Evolutionary conservation across 1,140 invertebrate genomes (phyloP).

Genomic region (Pristionchus pacificus): DNA sequence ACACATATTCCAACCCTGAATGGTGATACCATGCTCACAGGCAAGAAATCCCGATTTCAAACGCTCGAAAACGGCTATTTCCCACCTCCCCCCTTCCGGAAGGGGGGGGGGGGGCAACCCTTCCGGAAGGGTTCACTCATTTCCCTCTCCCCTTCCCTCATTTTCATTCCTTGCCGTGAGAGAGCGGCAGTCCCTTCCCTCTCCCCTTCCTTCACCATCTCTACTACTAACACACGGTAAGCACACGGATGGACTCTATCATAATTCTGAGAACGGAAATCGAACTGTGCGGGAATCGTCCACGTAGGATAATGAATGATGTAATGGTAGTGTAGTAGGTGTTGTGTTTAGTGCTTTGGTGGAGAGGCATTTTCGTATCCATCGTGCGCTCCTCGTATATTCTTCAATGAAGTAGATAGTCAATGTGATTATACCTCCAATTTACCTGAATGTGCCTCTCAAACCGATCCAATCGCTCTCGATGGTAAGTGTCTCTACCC

Average conservation of each 20-base stretch:
- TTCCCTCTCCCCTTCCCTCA: too few species aligned
- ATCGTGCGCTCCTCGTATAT: conserved; percentile 15
- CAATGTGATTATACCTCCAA: conserved; percentile 24
- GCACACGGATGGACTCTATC: conserved; percentile 11
- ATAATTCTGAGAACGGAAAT: conserved; percentile 7
- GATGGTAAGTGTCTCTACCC: neutral
- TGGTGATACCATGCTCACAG: too few species aligned
- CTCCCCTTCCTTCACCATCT: too few species aligned
- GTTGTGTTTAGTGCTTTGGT: conserved; percentile 23
- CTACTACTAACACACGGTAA: too few species aligned
- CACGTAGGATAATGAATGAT: neutral
- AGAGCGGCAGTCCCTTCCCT: too few species aligned
- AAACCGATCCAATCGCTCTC: neutral
- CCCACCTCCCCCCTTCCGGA: too few species aligned
- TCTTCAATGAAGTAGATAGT: conserved; percentile 20
- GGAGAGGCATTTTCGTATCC: conserved; percentile 20
- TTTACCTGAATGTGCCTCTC: conserved; percentile 16
- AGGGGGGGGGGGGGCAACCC: too few species aligned
- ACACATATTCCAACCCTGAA: too few species aligned
- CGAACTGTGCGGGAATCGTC: conserved; percentile 14
- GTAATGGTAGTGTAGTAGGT: neutral
- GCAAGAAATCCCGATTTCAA: too few species aligned
- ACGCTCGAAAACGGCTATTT: too few species aligned
- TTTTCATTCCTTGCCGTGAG: too few species aligned
- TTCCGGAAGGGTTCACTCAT: too few species aligned